A percentile compares a stretch with the other conserved stretches of the same genome.
Conservation (phyloP, 2,888 invertebrate species). For the Eupithecia subumbrata region DNA sequence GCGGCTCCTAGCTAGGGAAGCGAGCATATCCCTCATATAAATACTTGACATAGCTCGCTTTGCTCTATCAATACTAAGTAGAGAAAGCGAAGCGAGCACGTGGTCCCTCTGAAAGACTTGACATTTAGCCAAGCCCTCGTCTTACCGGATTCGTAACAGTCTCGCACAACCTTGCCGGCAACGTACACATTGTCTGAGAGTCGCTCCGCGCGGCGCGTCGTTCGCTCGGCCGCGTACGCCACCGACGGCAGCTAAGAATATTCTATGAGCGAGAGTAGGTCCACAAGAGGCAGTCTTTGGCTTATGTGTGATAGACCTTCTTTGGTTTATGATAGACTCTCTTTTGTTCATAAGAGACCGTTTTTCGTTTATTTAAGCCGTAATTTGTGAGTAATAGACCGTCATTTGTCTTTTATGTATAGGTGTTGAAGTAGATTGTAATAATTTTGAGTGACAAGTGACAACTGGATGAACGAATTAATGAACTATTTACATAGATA, state of each 20-base stretch:
- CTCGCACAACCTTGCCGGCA: slow-evolving; percentile 68
- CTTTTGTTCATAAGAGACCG: too few relatives aligned
- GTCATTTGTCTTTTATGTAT: too few relatives aligned
- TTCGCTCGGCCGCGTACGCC: slow-evolving; percentile 57
- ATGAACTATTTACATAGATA: too few relatives aligned
- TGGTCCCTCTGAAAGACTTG: background rate
- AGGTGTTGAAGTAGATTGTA: too few relatives aligned
- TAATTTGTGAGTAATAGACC: too few relatives aligned
- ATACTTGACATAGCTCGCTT: background rate
- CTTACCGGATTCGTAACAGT: slow-evolving; percentile 3
- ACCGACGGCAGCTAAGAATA: slow-evolving; percentile 69
- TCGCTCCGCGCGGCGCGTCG: slow-evolving; percentile 63
- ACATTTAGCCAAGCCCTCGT: background rate
- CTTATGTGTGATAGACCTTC: too few relatives aligned
- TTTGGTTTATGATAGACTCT: too few relatives aligned
- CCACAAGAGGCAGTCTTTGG: too few relatives aligned
- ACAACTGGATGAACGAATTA: too few relatives aligned
- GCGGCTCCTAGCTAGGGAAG: background rate
- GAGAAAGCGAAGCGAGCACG: background rate
- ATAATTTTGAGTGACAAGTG: too few relatives aligned
- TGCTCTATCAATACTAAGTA: background rate
- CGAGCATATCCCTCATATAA: background rate
- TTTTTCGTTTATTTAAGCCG: too few relatives aligned
- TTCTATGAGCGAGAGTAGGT: slow-evolving; percentile 49
- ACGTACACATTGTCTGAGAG: slow-evolving; percentile 66